Conservation (phyloP, 2,113 vertebrate genomes). For the Oenanthe melanoleuca region DNA sequence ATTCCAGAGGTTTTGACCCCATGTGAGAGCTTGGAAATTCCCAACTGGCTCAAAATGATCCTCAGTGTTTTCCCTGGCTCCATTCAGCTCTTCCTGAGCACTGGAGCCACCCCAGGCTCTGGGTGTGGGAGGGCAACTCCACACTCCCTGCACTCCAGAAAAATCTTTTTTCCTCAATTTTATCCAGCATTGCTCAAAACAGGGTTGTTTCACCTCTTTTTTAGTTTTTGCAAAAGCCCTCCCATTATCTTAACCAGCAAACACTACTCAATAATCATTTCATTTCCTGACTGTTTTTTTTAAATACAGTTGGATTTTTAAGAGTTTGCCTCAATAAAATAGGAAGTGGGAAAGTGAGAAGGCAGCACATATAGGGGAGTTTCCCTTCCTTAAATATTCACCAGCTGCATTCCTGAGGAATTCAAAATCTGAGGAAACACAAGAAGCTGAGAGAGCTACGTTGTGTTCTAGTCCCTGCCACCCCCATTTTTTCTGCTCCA, state of each 20-base stretch:
- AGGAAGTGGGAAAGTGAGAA: not conserved
- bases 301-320: not conserved
- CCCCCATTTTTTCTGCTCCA: not conserved
- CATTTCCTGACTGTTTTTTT: rapidly evolving
- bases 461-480: not conserved
- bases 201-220: not conserved
- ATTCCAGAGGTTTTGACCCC: not conserved
- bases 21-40: not conserved
- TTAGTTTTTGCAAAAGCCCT: not conserved
- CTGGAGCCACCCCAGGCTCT: rapidly evolving
- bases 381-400: not conserved
- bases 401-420: not conserved
- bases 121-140: not conserved
- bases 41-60: not conserved
- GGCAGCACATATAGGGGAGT: not conserved
- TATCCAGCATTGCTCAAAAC: not conserved
- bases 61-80: not conserved
- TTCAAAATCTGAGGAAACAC: not conserved
- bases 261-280: not conserved
- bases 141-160: not conserved
- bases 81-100: rapidly evolving
- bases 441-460: not conserved
- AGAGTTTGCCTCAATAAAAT: not conserved
- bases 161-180: not conserved
- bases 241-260: not conserved